A percentile compares a stretch with the other conserved stretches of the same genome.
Evolutionary conservation across 2,888 invertebrate species (phyloP).

Genomic region (Drosophila colorata): DNA sequence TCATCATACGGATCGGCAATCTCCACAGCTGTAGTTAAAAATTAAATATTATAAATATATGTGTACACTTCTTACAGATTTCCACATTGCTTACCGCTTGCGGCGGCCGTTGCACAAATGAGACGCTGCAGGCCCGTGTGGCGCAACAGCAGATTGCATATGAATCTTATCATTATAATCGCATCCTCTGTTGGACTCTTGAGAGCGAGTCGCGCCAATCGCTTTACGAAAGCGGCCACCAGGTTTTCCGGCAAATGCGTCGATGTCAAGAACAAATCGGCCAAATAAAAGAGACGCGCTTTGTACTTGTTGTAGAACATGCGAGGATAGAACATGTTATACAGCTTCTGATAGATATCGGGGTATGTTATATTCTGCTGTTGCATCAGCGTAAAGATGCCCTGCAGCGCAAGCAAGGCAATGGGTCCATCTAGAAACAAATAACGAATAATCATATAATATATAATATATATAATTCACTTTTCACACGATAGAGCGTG

Average conservation of each 20-base stretch:
- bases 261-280: constrained; percentile 96
- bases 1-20: constrained; percentile 92
- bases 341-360: constrained; percentile 97
- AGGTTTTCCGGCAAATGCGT: constrained; percentile 96
- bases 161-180: constrained; percentile 91
- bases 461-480: too few species aligned
- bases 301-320: constrained; percentile 96
- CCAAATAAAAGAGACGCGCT: constrained; percentile 93
- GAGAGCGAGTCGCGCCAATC: constrained; percentile 92
- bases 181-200: constrained; percentile 93
- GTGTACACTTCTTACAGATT: neutral
- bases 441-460: too few species aligned
- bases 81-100: constrained; percentile 78
- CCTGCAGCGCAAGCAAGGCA: constrained; percentile 95
- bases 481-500: too few species aligned
- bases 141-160: constrained; percentile 93
- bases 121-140: constrained; percentile 93
- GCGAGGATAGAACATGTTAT: constrained; percentile 96
- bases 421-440: constrained; percentile 90
- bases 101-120: constrained; percentile 86
- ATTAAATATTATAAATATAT: constrained; percentile 31
- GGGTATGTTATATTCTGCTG: constrained; percentile 98
- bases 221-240: constrained; percentile 97
- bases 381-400: constrained; percentile 95
- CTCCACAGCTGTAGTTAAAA: constrained; percentile 35